phyloP scores from a whole-genome alignment of 2,113 vertebrate species.

The rabbit (Oryctolagus cuniculus) region DNA sequence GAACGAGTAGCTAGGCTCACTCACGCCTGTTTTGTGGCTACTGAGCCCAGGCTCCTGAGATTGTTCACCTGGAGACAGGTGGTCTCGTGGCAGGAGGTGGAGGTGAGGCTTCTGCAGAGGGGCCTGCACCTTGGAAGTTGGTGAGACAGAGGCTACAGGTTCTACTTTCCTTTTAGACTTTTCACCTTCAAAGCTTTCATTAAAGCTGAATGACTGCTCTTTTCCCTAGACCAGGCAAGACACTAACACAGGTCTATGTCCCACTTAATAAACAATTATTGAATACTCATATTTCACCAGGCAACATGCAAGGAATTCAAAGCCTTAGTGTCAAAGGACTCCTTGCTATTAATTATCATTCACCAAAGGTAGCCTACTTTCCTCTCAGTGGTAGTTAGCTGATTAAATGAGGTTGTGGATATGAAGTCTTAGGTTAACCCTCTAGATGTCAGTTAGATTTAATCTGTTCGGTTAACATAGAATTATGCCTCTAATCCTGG shows the following conservation, averaged over 20 bases:
- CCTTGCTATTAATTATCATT: not conserved
- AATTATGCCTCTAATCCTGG: not conserved
- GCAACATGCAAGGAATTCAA: not conserved
- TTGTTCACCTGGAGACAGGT: not conserved
- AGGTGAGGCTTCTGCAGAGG: not conserved
- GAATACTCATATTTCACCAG: not conserved
- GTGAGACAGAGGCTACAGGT: not conserved
- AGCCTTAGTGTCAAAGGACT: not conserved
- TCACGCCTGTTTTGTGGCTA: not conserved
- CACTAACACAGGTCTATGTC: not conserved
- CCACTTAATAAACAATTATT: not conserved
- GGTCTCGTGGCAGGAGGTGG: not conserved
- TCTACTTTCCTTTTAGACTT: not conserved
- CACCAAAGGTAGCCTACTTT: not conserved
- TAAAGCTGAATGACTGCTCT: not conserved
- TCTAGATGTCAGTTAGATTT: conserved; percentile 73
- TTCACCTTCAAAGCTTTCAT: not conserved
- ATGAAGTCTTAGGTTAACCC: conserved; percentile 17
- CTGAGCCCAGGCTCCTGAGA: not conserved
- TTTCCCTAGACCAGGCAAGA: not conserved
- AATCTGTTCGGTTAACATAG: conserved; percentile 49
- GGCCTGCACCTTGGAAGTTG: not conserved
- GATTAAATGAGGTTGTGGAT: not conserved
- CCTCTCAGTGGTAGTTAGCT: conserved; percentile 3
- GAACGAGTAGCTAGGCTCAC: not conserved